phyloP scores from a whole-genome alignment of 2,113 vertebrate species.

The Australoheros scitulus region DNA sequence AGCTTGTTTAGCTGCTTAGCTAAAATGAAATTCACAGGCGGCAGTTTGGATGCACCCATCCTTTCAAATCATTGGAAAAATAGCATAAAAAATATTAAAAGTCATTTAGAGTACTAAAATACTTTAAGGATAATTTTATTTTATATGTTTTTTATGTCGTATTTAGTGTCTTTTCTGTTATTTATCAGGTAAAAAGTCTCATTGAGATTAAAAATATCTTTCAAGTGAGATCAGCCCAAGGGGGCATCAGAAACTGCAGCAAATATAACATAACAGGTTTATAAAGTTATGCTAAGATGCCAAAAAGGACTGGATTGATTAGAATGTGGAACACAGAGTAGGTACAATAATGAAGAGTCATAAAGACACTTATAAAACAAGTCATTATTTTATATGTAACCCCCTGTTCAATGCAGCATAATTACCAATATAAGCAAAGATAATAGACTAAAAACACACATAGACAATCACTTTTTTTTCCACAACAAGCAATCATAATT shows the following conservation, averaged over 20 bases:
- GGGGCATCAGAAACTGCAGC: neutral
- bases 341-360: neutral
- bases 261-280: neutral
- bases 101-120: neutral
- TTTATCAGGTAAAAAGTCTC: neutral
- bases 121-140: neutral
- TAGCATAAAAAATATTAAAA: neutral
- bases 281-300: neutral
- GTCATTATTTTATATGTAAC: neutral
- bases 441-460: neutral
- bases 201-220: neutral
- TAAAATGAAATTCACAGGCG: neutral
- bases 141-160: neutral
- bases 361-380: fast-evolving
- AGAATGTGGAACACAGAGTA: neutral
- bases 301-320: neutral
- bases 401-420: fast-evolving
- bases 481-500: too few relatives aligned
- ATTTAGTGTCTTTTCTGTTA: neutral
- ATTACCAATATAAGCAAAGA: neutral
- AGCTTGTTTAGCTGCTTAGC: neutral
- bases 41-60: neutral
- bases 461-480: too few relatives aligned
- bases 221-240: too few relatives aligned
- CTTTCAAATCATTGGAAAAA: neutral